Conservation (phyloP, 2,113 vertebrate species). For the Grallaria varia region DNA sequence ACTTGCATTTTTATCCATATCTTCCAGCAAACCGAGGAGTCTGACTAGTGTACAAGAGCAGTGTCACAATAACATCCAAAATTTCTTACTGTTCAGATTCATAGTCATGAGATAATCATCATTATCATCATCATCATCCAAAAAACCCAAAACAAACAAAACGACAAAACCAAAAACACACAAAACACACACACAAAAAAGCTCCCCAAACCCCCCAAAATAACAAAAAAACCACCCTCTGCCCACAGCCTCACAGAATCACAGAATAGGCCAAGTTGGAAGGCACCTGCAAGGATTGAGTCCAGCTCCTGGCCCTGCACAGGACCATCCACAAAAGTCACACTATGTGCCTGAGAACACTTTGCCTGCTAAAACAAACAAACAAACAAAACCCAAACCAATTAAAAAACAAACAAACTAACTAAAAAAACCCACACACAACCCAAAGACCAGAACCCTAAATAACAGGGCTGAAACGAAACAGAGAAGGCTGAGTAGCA, state of each 20-base stretch:
- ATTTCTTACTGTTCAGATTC: neutral
- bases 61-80: neutral
- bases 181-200: rapidly evolving
- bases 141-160: rapidly evolving
- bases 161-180: no score
- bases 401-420: neutral
- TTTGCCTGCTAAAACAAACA: rapidly evolving
- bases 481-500: neutral
- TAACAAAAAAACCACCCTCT: neutral
- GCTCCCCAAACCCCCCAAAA: no score
- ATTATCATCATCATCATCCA: neutral
- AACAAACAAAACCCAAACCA: rapidly evolving
- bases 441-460: neutral
- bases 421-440: neutral
- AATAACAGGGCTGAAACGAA: neutral
- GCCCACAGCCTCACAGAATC: neutral
- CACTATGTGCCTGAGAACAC: no score
- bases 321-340: no score
- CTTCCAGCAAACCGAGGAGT: neutral
- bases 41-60: neutral
- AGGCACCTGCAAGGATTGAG: neutral
- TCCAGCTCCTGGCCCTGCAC: no score
- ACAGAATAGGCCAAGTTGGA: neutral
- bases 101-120: neutral
- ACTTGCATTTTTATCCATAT: neutral